A percentile compares a stretch with the other conserved stretches of the same genome.
These are phyloP conservation scores for Sitodiplosis mosellana DNA, from an alignment of 1,140 invertebrate genomes.

Conservation along the genomic window DNA sequence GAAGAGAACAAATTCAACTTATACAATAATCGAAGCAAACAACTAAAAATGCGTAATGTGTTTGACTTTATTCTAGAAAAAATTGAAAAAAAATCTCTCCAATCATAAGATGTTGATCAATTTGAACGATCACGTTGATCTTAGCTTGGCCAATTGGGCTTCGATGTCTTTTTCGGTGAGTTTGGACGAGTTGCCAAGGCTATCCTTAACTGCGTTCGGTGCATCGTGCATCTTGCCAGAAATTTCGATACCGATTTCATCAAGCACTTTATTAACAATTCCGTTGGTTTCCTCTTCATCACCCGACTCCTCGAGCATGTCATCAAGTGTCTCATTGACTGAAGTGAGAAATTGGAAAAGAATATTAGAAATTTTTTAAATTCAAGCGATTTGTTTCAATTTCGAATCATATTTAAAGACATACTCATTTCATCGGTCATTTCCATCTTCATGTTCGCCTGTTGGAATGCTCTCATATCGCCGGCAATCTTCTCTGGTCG, in stretches of 20 bases:
- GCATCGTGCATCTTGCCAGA: slow-evolving; percentile 59
- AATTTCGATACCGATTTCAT: slow-evolving; percentile 92
- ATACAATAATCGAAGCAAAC: too few relatives aligned
- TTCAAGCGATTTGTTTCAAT: background rate
- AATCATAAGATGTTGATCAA: too few relatives aligned
- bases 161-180: slow-evolving; percentile 54
- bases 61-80: too few relatives aligned
- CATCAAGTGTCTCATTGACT: slow-evolving; percentile 83
- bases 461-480: slow-evolving; percentile 64
- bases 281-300: slow-evolving; percentile 79
- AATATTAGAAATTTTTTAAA: too few relatives aligned
- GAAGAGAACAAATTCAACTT: too few relatives aligned
- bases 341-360: too few relatives aligned
- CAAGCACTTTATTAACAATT: slow-evolving; percentile 73
- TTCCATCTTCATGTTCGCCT: slow-evolving; percentile 70
- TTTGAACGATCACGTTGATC: slow-evolving; percentile 25
- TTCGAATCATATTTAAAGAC: slow-evolving; percentile 9
- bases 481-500: slow-evolving; percentile 66
- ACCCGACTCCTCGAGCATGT: slow-evolving; percentile 71
- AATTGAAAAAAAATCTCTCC: too few relatives aligned
- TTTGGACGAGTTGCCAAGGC: slow-evolving; percentile 33
- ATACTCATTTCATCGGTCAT: slow-evolving; percentile 91
- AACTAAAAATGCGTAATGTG: too few relatives aligned
- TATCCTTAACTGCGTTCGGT: slow-evolving; percentile 39
- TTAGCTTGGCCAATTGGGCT: slow-evolving; percentile 53